Evolutionary conservation across 2,113 vertebrate genomes (phyloP).

Genomic region (Genyomyrus donnyi): DNA sequence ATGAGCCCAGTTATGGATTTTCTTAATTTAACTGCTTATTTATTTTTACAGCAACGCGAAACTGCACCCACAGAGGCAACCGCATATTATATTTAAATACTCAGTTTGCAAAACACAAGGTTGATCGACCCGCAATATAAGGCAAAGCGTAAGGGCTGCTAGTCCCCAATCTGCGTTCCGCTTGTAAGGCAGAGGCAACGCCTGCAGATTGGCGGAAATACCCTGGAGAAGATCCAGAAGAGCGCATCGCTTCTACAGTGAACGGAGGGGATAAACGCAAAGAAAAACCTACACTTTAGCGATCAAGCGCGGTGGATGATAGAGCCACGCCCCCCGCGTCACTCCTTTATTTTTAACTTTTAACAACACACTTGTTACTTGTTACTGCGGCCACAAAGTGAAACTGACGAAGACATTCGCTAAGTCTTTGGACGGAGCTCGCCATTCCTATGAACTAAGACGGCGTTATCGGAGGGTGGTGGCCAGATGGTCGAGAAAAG

Average conservation of each 20-base stretch:
- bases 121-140: neutral
- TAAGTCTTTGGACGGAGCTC: neutral
- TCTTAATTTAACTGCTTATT: neutral
- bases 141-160: neutral
- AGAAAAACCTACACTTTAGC: neutral
- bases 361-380: neutral
- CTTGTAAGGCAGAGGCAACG: neutral
- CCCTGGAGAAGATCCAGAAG: neutral
- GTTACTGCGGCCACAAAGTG: neutral
- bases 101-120: neutral
- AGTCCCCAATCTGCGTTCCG: neutral
- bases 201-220: neutral
- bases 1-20: neutral
- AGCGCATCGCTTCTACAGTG: neutral
- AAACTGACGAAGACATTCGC: neutral
- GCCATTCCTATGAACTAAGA: neutral
- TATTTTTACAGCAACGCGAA: neutral
- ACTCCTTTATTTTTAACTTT: neutral
- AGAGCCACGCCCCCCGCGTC: neutral
- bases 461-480: neutral
- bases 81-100: neutral
- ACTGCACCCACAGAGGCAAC: neutral
- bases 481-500: neutral
- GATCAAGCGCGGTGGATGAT: neutral
- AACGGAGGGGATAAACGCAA: neutral